Conservation (phyloP, 2,888 invertebrate genomes). For the Lordiphosa andalusiaca region DNA sequence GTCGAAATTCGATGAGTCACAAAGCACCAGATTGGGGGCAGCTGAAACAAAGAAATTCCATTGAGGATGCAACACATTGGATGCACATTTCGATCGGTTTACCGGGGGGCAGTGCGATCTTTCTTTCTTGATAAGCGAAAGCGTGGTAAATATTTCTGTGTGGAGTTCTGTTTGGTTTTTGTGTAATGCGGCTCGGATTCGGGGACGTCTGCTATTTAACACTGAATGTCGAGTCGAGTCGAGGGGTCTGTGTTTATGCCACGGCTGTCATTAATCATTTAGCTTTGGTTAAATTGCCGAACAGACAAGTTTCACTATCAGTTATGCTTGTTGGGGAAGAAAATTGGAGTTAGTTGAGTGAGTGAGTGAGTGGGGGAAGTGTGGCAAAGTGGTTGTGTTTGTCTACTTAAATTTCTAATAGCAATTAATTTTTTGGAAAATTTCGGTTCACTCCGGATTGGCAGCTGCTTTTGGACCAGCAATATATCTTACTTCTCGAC, state of each 20-base stretch:
- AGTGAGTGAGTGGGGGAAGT: conserved; percentile 17
- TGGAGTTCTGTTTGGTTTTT: conserved; percentile 27
- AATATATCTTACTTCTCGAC: no score
- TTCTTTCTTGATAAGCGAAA: conserved; percentile 61
- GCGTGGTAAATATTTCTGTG: conserved; percentile 45
- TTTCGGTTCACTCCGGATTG: no score
- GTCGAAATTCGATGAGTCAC: conserved; percentile 59
- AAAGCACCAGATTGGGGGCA: conserved; percentile 28
- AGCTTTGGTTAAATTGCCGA: conserved; percentile 11
- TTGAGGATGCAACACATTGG: conserved; percentile 58
- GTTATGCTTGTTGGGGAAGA: conserved; percentile 13
- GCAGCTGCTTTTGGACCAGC: no score
- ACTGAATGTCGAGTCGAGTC: conserved; percentile 1
- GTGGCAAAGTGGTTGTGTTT: conserved; percentile 20
- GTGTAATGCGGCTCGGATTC: conserved; percentile 24
- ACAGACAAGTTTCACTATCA: conserved; percentile 13
- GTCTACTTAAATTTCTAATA: neutral
- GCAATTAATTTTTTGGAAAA: no score
- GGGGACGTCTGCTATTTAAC: conserved; percentile 8
- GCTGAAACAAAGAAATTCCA: conserved; percentile 67
- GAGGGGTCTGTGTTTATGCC: conserved; percentile 7
- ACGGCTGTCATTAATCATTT: conserved; percentile 68
- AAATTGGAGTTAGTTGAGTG: no score
- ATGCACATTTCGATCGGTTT: conserved; percentile 56
- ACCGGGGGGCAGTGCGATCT: conserved; percentile 46